phyloP scores from a whole-genome alignment of 2,113 vertebrate genomes.

The Cyphomyrus plagiostoma region DNA sequence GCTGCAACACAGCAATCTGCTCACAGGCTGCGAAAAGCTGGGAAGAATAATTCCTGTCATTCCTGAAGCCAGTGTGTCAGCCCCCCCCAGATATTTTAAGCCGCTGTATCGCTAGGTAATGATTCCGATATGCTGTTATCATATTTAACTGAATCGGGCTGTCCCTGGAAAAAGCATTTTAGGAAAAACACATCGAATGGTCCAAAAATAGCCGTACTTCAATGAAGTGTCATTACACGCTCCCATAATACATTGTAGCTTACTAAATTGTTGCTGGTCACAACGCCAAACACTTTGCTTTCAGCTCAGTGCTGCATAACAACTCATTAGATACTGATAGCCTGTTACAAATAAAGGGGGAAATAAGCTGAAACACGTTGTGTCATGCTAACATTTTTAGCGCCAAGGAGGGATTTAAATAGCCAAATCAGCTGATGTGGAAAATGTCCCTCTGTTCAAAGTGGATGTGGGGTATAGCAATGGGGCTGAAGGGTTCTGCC shows the following conservation, averaged over 20 bases:
- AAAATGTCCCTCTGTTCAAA: slow-evolving; percentile 26
- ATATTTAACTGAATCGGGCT: background rate
- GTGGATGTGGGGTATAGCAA: background rate
- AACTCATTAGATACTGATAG: slow-evolving; percentile 43
- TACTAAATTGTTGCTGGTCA: slow-evolving; percentile 11
- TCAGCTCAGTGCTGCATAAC: slow-evolving; percentile 25
- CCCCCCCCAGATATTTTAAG: background rate
- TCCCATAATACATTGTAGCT: background rate
- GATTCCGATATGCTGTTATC: background rate
- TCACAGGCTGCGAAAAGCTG: slow-evolving; percentile 7
- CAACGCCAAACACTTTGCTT: slow-evolving; percentile 28
- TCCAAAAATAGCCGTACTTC: background rate
- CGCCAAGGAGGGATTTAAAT: slow-evolving; percentile 29
- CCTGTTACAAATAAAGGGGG: slow-evolving; percentile 39
- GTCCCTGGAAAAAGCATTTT: background rate
- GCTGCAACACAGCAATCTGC: slow-evolving; percentile 40
- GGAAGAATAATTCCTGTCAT: background rate
- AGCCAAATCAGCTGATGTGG: slow-evolving; percentile 25
- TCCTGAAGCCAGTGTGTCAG: background rate
- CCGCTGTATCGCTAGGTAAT: background rate
- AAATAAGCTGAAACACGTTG: slow-evolving; percentile 29
- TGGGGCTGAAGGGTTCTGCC: background rate
- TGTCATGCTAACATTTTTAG: slow-evolving; percentile 32
- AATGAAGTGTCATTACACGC: background rate
- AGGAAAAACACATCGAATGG: background rate